Percentiles rank a stretch among this genome's conserved stretches.
Evolutionary conservation across 1,140 invertebrate genomes (phyloP).

Genomic region (Campoletis sonorensis): DNA sequence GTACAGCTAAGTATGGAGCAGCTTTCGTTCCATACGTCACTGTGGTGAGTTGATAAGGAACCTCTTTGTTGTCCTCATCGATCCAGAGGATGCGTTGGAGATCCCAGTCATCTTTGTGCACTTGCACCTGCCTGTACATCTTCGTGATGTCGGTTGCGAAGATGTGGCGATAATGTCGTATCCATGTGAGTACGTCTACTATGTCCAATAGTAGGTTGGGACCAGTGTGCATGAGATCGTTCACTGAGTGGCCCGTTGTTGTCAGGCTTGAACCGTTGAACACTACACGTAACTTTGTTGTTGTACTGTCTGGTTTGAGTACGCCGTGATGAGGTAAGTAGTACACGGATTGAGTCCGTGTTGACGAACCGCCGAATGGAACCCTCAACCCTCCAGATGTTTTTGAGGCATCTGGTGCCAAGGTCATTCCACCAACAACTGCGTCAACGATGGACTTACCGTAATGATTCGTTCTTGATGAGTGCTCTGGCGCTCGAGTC

Average conservation of each 20-base stretch:
- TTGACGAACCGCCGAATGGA: neutral
- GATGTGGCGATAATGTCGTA: slow-evolving; percentile 54
- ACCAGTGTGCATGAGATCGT: slow-evolving; percentile 59
- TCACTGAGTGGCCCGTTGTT: slow-evolving; percentile 55
- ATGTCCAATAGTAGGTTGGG: slow-evolving; percentile 44
- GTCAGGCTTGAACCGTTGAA: slow-evolving; percentile 60
- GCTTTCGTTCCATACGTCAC: slow-evolving; percentile 66
- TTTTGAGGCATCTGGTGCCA: slow-evolving; percentile 36
- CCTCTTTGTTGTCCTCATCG: slow-evolving; percentile 35
- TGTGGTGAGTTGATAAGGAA: slow-evolving; percentile 59
- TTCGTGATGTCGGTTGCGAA: slow-evolving; percentile 61
- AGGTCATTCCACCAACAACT: slow-evolving; percentile 26
- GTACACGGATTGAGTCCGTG: slow-evolving; percentile 28
- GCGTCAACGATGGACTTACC: neutral
- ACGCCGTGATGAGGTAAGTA: slow-evolving; percentile 58
- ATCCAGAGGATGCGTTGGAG: slow-evolving; percentile 64
- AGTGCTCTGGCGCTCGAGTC: slow-evolving; percentile 52
- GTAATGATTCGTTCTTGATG: slow-evolving; percentile 22
- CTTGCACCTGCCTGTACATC: slow-evolving; percentile 64
- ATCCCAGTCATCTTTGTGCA: slow-evolving; percentile 52
- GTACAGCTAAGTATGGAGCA: slow-evolving; percentile 63
- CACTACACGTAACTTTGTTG: slow-evolving; percentile 62
- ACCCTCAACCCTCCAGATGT: slow-evolving; percentile 40
- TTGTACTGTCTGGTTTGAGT: slow-evolving; percentile 41
- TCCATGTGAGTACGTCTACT: slow-evolving; percentile 53